Base-by-base conservation (phyloP, 2,113 vertebrate genomes). In the Cinclus cinclus region DNA sequence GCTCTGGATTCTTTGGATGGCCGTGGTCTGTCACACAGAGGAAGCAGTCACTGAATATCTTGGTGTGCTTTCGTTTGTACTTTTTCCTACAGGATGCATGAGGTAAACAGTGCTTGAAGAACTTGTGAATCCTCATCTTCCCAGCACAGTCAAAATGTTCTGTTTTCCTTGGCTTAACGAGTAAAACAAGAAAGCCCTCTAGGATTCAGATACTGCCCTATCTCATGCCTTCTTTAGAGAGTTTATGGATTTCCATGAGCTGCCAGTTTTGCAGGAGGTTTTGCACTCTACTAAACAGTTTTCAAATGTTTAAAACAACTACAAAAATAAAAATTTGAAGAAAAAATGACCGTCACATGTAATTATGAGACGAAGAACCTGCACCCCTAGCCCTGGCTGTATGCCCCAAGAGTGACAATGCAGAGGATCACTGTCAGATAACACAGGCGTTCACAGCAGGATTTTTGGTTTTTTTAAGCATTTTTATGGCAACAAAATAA, bases 41-140 rank as follows among this genome's bases (percentile, higher is more conserved):
- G 13, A 21, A 79, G 15, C 39, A 46, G 24, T 3, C 50, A 28
- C 11, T 1, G 1, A 33, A 15, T 0, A 0, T 19, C 50, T 82
- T 2, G 0, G 11, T 44, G 47, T 15, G 9, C 25, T 74, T 94
- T 30, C 6, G 7, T 47, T 59, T 70, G 70, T 22, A 2, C 3
- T 49, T 35, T 78, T 85, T 64, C 56, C 35, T 19, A 41, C 24
- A 24, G 11, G 17, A 37, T 58, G 31, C 28, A 21, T 41, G 23
- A 75, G 63, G 31, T 28, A 13, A 74, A 33, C n/a, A 42, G 37
- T 13, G 7, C 11, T 53, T 53, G 37, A 49, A 79, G 84, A 89
- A 19, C 22, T 46, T 67, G 23, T 15, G 69, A 81, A 42, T 55
- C 19, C 42, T 58, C 47, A 46, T 18, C 21, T 62, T 63, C 39